Base-by-base conservation (phyloP, 2,888 invertebrate species). In the Tenthredo notha region DNA sequence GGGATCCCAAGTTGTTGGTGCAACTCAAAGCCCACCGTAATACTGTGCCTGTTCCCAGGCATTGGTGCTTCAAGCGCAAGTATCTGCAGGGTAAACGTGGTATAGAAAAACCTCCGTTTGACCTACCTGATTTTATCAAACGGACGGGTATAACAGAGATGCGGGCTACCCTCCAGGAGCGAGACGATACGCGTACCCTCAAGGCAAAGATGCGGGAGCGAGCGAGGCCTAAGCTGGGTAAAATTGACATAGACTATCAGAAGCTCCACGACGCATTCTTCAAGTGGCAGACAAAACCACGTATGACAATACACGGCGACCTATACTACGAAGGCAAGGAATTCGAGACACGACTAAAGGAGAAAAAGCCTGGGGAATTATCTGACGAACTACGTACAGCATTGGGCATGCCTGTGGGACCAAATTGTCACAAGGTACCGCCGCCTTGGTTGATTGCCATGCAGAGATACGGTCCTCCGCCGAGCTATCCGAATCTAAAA, bases 141-240 rank as follows among this genome's bases (percentile, higher is more conserved):
- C 97, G 98, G 91, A 99, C 99, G 0, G 99, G 99, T n/a, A 99
- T 99, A 87, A 99, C 99, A 97, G 99, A 99, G 94, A 99, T 99
- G 99, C 95, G 99, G 67, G 99, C 99, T 54, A 99, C 99, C 0
- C 95, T 99, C 29, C 98, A 98, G 92, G 99, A 99, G 92, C 99
- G 99, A 90, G 99, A 99, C 91, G 99, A 99, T 90, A 96, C 97
- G 40, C 98, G 98, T 91, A 98, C 98, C 0, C 94, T 99, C 0
- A 99, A 99, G 92, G 98, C 99, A 0, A 99, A 99, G 94, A 99
- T 99, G 99, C 95, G 99, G 33, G 99, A 99, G 93, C 96, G 98
- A 86, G 97, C 99, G 0, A 95, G 99, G 33, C 99, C 99, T 0
- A 99, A 99, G 94, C 96, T 99, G 91, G 99, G 99, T 50, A 99